Evolutionary conservation across 2,797 vertebrate genomes (phyloP).

Genomic region (Thamnophis elegans): DNA sequence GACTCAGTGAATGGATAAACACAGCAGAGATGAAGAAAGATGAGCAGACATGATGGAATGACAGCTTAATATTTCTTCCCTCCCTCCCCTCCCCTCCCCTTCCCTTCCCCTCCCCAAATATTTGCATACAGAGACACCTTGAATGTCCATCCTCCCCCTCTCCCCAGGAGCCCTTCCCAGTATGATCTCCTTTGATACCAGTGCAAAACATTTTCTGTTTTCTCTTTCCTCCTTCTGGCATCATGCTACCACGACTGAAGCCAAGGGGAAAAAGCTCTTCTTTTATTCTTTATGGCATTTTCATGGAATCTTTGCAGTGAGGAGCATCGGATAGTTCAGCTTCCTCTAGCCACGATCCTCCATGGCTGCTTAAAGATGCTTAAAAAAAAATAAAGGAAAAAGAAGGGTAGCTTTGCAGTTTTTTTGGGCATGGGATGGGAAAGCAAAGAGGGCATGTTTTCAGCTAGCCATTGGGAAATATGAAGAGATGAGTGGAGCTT

Average conservation of each 20-base stretch:
- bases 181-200: background rate
- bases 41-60: background rate
- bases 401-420: background rate
- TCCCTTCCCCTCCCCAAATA: background rate
- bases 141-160: background rate
- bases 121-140: background rate
- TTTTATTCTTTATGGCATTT: background rate
- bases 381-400: background rate
- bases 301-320: background rate
- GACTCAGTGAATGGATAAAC: background rate
- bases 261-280: accelerated
- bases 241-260: background rate
- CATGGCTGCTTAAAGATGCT: background rate
- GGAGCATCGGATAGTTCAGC: background rate
- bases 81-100: background rate
- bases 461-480: background rate
- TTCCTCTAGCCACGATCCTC: background rate
- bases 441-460: background rate
- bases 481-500: background rate
- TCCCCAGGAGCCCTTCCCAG: background rate
- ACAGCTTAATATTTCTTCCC: background rate
- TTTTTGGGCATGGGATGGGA: background rate
- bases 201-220: background rate
- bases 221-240: background rate
- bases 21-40: background rate